These are phyloP conservation scores for Ptychoptera contaminata DNA, from an alignment of 2,888 invertebrate genomes.

Conservation along the genomic window DNA sequence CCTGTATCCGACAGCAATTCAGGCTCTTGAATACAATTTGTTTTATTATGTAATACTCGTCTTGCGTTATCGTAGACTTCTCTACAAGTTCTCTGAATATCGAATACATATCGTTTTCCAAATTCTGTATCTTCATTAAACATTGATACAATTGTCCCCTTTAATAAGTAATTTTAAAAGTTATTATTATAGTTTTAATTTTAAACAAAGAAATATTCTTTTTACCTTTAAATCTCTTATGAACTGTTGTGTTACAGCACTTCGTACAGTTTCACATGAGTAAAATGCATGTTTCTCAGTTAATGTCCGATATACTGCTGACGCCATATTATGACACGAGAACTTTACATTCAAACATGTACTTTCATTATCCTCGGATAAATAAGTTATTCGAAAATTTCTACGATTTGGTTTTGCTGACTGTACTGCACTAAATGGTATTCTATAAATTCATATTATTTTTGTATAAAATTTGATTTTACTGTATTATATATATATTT, in stretches of 20 bases:
- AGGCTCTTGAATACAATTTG: not conserved
- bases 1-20: not conserved
- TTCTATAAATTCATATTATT: conserved; percentile 30
- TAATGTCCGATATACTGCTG: conserved; percentile 68
- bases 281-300: conserved; percentile 88
- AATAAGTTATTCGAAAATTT: conserved; percentile 58
- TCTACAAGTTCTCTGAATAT: conserved; percentile 73
- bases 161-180: conserved; percentile 12
- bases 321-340: conserved; percentile 65
- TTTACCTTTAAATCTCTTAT: conserved; percentile 67
- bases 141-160: conserved; percentile 78
- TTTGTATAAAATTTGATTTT: not conserved
- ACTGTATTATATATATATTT: not conserved
- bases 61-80: conserved; percentile 82
- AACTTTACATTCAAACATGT: conserved; percentile 58
- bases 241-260: conserved; percentile 76
- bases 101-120: conserved; percentile 82
- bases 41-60: conserved; percentile 43
- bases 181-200: not conserved
- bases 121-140: conserved; percentile 77
- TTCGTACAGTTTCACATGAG: conserved; percentile 80
- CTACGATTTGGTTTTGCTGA: conserved; percentile 61
- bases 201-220: conserved; percentile 2
- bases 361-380: conserved; percentile 51
- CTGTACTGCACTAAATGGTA: conserved; percentile 67